Base-by-base conservation (phyloP, 2,888 invertebrate species). In the Folsomia manolachei region DNA sequence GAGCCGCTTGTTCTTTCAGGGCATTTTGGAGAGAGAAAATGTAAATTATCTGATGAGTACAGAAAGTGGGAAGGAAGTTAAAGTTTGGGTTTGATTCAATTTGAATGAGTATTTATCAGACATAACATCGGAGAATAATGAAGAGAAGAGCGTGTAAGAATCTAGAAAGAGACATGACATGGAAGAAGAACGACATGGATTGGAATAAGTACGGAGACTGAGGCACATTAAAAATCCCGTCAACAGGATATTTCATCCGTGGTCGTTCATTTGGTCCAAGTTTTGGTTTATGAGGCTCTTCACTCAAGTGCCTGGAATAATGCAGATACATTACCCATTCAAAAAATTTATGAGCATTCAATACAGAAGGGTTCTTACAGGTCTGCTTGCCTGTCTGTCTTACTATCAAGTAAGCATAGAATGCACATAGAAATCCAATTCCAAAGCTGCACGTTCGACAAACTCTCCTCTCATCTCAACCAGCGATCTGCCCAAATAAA, bases 251-350 rank as follows among this genome's bases (percentile, higher is more conserved):
- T 2, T n/a, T 26, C 11, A 1, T 27, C 27, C 63, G 27, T 63
- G 19, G 25, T 63, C 63, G n/a, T 63, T 66, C 51, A 66, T 66
- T 66, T 66, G 39, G 65, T 56, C 21, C 56, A 66, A 66, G 65
- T 66, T 66, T 73, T 70, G 61, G 25, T 70, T 66, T 70, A 66
- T 73, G 73, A 73, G 66, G 19, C 61, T 27, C 25, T 56, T 63
- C 65, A 51, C 27, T 23, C 39, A 66, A 67, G 61, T 51, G 14
- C 26, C 26, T 27, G 53, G 64, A 23, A 71, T 71, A 71, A 73
- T 73, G 64, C 63, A 68, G 74, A 74, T 69, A 71, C 71, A 71
- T 74, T 69, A 69, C 65, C 66, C 69, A 60, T 71, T 65, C 65
- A 66, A 69, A 61, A 63, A 70, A 63, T 62, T 52, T 60, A 61